Base-by-base conservation (phyloP, 2,113 vertebrate genomes). In the Cathartes aura region DNA sequence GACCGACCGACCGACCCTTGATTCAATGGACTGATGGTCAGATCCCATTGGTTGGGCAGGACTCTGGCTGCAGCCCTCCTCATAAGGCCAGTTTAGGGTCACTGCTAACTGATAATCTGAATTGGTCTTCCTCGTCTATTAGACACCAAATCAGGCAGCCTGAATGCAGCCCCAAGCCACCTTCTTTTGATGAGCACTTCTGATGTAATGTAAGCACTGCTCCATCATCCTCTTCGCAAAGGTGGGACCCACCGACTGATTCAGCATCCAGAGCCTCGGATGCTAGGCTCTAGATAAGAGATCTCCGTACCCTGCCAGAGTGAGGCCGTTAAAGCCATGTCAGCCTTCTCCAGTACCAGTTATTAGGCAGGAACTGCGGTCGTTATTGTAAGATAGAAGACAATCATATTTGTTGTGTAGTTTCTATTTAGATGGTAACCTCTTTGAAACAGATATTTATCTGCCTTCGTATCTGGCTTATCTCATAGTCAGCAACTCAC, bases 361-460 rank as follows among this genome's bases (percentile, higher is more conserved):
- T 12, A 29, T 11, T 6, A 55, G 50, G 34, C 93, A 90, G 84
- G 48, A 93, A 3, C 92, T 17, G 32, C 1, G 6, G 86, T 75
- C 14, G 0, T 26, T 5, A 7, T 38, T 56, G 48, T 40, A 40
- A 87, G 81, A 40, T 12, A 47, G 79, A 42, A 89, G 13, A 84
- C 91, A 75, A 26, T 36, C 17, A 3, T 32, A 18, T 60, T 82
- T 73, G 62, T 82, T 89, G 58, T 72, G 70, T 29, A 89, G 91
- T 85, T 97, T 73, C 81, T 53, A 11, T 93, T 94, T 76, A 91
- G 81, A 58, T 4, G 3, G 86, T 36, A 92, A 85, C 89, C 73
- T 89, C 91, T 96, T 82, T 80, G 96, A 96, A 96, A 76, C 15
- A 87, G 86, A 2, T 60, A 27, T n/a, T 91, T 94, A 97, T 97